phyloP scores from a whole-genome alignment of 2,888 invertebrate species.

The Nymphalis polychloros region DNA sequence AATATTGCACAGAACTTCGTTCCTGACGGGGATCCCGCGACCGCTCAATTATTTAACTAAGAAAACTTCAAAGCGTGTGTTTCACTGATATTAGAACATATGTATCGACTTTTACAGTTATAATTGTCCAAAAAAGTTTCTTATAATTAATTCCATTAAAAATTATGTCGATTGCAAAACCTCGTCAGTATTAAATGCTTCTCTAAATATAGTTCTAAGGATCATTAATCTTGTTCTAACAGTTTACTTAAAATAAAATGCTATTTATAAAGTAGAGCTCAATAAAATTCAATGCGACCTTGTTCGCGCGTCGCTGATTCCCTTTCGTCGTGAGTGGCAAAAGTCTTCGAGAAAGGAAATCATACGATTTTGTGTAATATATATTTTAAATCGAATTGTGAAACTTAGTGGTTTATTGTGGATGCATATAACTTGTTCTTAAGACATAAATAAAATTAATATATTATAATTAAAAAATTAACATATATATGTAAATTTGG shows the following conservation, averaged over 20 bases:
- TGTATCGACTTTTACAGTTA: too few species aligned
- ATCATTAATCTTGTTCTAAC: constrained; percentile 27
- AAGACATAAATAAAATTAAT: background rate
- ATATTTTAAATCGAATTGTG: constrained; percentile 25
- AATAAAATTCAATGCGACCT: constrained; percentile 27
- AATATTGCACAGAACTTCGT: too few species aligned
- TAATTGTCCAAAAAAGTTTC: too few species aligned
- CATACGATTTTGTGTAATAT: constrained; percentile 27
- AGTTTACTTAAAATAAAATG: constrained; percentile 32
- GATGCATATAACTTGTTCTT: constrained; percentile 11
- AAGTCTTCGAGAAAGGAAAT: constrained; percentile 28
- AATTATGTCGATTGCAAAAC: background rate
- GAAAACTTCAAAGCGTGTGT: too few species aligned
- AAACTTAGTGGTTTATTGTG: constrained; percentile 19
- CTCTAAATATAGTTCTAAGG: background rate
- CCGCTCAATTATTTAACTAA: too few species aligned
- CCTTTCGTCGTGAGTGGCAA: constrained; percentile 27
- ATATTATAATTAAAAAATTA: too few species aligned
- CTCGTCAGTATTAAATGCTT: background rate
- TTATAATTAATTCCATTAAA: too few species aligned
- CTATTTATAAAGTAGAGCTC: constrained; percentile 18
- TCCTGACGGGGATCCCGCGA: too few species aligned
- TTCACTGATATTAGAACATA: too few species aligned
- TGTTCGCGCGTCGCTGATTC: constrained; percentile 28
- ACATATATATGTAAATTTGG: too few species aligned